phyloP scores from a whole-genome alignment of 1,140 invertebrate genomes.

The Cydia splendana region DNA sequence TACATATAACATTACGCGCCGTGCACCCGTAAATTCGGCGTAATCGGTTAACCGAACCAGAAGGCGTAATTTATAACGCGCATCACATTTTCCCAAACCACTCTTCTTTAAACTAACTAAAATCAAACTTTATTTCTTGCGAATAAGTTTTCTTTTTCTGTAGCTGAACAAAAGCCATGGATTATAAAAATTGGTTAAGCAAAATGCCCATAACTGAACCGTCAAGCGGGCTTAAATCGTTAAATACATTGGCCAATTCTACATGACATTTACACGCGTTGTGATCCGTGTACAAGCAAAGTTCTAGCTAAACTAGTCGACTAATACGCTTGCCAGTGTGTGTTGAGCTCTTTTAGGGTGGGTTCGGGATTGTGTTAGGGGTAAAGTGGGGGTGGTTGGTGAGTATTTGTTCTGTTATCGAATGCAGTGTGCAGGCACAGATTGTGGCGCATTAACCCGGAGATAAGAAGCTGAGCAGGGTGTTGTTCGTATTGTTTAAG shows the following conservation, averaged over 20 bases:
- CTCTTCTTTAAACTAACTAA: neutral
- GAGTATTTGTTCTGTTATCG: constrained; percentile 22
- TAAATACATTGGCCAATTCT: neutral
- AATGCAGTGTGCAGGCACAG: constrained; percentile 5
- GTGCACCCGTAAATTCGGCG: neutral
- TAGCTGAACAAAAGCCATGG: neutral
- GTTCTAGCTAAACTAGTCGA: neutral
- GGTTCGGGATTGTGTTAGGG: neutral
- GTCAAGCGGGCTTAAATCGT: constrained; percentile 24
- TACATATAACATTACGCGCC: neutral
- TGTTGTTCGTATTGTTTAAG: neutral
- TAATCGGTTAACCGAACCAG: constrained; percentile 1
- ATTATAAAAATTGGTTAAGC: constrained; percentile 32
- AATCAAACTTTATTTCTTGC: neutral
- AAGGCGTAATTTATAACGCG: constrained; percentile 15
- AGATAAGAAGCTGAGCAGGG: neutral
- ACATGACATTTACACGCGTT: neutral
- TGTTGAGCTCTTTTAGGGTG: neutral
- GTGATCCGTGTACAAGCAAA: neutral
- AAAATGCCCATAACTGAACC: constrained; percentile 24
- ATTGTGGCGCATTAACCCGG: constrained; percentile 8
- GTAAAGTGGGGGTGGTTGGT: neutral
- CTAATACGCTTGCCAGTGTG: neutral
- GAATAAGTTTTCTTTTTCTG: neutral
- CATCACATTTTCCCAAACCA: constrained; percentile 11